Evolutionary conservation across 2,797 vertebrate species (phyloP), one percentile per base, ranked within the genome.

Genomic region (Micromesistius poutassou): DNA sequence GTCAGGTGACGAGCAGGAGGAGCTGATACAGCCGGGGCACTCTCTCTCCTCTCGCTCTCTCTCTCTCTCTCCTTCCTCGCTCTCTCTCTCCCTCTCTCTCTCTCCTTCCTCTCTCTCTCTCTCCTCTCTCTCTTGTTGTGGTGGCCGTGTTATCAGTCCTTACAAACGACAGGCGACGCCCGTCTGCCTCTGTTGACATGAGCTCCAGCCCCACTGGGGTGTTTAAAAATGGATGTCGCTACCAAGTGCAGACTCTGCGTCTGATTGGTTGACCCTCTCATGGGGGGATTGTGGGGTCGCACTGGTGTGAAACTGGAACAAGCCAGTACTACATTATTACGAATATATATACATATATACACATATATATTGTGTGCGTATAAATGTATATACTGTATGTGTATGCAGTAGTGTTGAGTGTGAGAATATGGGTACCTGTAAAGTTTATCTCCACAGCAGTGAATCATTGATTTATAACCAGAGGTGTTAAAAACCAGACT

Each of bases 151-250:
- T 66, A 66, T 66, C 62, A 33, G 36, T 78, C 81, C 81, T 75
- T 82, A 76, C 77, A 31, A 12, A 71, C 50, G 30, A 70, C 79
- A 28, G 79, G 80, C 80, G 80, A 84, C 83, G 75, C 2, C 0
- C 62, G 25, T 16, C n/a, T 66, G 30, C 72, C 76, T 80, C 42
- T 4, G 73, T 73, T 79, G 84, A 85, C 81, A 83, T 40, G 81
- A 79, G 80, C 86, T 76, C 86, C 75, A 77, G 80, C 82, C 78
- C 76, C 62, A 4, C 68, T 16, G 22, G 25, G 66, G 75, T 74
- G 73, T 50, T 79, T 81, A 80, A 77, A 87, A 89, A 87, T 86
- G 77, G 83, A 85, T 82, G 74, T 75, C 79, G 25, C 74, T 84
- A 84, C 78, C 74, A 76, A 76, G 46, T 76, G 82, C 31, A 66